Base-by-base conservation (phyloP, 2,888 invertebrate species). In the Watsonalla binaria region DNA sequence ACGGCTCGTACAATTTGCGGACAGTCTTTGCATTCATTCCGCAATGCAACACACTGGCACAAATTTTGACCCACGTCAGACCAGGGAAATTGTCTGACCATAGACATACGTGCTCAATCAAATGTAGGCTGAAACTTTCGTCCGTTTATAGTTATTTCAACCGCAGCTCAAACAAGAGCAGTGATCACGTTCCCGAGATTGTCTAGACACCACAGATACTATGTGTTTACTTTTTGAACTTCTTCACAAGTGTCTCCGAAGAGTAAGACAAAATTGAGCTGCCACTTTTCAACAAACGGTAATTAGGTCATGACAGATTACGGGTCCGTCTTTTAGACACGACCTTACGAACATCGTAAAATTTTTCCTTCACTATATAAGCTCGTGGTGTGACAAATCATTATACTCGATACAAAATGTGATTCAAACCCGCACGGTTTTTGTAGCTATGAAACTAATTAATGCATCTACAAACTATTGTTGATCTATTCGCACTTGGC, bases 121-220 rank as follows among this genome's bases (percentile, higher is more conserved):
- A 61, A 86, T 84, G 84, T 88, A 81, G 86, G 87, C 78, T 82
- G 78, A 71, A 76, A 86, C 87, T 89, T 88, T 89, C 88, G 80
- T 86, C 80, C 74, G 78, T 72, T 75, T 74, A 70, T 70, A 76
- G 76, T 72, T 72, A 76, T 78, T 78, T 72, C 73, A 80, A 87
- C 86, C 84, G 82, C 86, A 87, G 76, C 75, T 67, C 80, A 86
- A 88, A 85, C 81, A 86, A 84, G 80, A 84, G 68, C 80, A 66
- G 67, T 70, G 78, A 80, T 84, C 88, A 84, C 82, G 84, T 85
- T 80, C 80, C 75, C 74, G 64, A 80, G 79, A 80, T 80, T 72
- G 74, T 74, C 68, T 63, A 63, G 66, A 64, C 61, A 68, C 62
- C 70, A 58, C 68, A 67, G 72, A 72, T 80, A 62, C 69, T 65